A percentile compares a stretch with the other conserved stretches of the same genome.
phyloP scores from a whole-genome alignment of 2,888 invertebrate species.

The Unio pictorum region DNA sequence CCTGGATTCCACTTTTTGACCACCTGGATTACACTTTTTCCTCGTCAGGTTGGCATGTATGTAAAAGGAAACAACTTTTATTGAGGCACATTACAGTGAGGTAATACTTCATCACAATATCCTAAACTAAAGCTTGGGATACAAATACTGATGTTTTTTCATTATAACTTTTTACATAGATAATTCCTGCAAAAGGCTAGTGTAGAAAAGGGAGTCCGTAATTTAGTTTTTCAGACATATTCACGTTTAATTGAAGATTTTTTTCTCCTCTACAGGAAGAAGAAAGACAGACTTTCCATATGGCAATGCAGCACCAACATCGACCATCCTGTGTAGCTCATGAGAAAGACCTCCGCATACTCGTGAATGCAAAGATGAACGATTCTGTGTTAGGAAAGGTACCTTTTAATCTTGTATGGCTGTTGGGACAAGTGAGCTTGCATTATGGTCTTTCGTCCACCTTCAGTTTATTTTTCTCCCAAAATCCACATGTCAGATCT shows the following conservation, averaged over 20 bases:
- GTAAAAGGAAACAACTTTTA: no score
- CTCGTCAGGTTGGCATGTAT: no score
- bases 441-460: no score
- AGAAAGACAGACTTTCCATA: constrained; percentile 48
- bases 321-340: constrained; percentile 71
- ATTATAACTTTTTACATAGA: no score
- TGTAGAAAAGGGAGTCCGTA: background rate
- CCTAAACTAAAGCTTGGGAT: no score
- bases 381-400: constrained; percentile 74
- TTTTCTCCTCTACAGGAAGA: constrained; percentile 57
- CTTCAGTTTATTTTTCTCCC: no score
- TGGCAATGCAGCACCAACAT: constrained; percentile 45
- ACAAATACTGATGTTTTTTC: no score
- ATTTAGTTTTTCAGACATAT: background rate
- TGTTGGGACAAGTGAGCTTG: background rate
- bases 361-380: constrained; percentile 56
- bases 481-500: no score
- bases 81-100: no score
- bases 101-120: no score
- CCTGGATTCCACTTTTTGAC: no score
- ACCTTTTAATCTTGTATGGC: constrained; percentile 7
- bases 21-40: no score
- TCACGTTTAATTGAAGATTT: background rate
- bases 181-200: background rate
- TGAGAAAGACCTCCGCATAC: constrained; percentile 69